phyloP scores from a whole-genome alignment of 1,140 invertebrate species.

The Heliconius hermathena region DNA sequence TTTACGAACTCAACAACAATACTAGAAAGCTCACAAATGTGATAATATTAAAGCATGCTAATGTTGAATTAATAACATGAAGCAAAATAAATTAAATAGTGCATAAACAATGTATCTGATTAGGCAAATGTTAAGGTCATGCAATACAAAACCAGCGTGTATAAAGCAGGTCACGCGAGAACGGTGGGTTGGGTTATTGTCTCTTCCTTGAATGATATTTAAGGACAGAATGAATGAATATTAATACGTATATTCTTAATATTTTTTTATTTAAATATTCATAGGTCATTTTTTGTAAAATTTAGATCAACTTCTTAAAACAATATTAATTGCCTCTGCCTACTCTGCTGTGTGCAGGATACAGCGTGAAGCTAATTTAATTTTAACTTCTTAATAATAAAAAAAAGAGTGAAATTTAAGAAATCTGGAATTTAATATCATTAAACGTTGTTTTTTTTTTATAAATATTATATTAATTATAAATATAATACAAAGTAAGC shows the following conservation, averaged over 20 bases:
- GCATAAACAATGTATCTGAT: slow-evolving; percentile 34
- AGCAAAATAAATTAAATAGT: slow-evolving; percentile 24
- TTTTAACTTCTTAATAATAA: too few relatives aligned
- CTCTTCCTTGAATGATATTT: not conserved
- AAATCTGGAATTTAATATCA: too few relatives aligned
- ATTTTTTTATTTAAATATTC: too few relatives aligned
- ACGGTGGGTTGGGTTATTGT: slow-evolving; percentile 21
- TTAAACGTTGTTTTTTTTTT: too few relatives aligned
- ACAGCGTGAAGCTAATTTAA: too few relatives aligned
- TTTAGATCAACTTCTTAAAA: too few relatives aligned
- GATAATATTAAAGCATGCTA: not conserved
- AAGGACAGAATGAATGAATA: not conserved
- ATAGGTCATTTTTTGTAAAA: too few relatives aligned
- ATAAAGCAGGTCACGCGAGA: slow-evolving; percentile 34
- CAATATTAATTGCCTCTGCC: too few relatives aligned
- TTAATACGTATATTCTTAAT: too few relatives aligned
- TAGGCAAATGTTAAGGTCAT: slow-evolving; percentile 61
- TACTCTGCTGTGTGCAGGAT: too few relatives aligned
- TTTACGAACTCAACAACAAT: slow-evolving; percentile 51
- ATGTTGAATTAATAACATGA: slow-evolving; percentile 11
- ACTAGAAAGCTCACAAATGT: slow-evolving; percentile 20
- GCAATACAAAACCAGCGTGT: slow-evolving; percentile 43
- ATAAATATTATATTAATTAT: not conserved
- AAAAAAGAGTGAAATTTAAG: too few relatives aligned
- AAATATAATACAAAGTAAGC: not conserved